Conservation (phyloP, 2,113 vertebrate genomes). For the Laticauda laticaudata region DNA sequence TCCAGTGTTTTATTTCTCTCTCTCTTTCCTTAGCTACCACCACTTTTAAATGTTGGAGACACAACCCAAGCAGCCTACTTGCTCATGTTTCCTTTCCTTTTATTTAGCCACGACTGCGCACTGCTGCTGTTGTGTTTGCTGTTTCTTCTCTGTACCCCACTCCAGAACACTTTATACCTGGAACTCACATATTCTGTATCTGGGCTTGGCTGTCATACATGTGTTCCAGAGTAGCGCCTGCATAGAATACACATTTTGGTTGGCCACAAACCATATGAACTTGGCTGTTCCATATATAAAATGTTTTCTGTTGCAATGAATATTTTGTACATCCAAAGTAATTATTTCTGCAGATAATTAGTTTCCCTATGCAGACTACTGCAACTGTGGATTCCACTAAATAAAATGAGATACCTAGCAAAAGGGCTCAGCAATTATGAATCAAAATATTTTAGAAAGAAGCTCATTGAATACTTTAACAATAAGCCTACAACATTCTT, state of each 20-base stretch:
- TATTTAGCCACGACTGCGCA: not conserved
- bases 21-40: not conserved
- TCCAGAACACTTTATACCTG: not conserved
- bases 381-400: not conserved
- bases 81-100: not conserved
- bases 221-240: not conserved
- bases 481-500: constrained; percentile 11
- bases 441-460: constrained; percentile 16
- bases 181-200: not conserved
- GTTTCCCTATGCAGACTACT: not conserved
- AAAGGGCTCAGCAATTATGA: not conserved
- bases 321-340: not conserved
- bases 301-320: not conserved
- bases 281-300: not conserved
- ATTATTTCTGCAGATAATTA: not conserved
- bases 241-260: not conserved
- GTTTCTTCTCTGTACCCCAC: not conserved
- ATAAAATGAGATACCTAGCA: not conserved
- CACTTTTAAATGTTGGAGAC: not conserved
- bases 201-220: not conserved
- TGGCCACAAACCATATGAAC: not conserved
- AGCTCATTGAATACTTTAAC: constrained; percentile 24
- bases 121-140: not conserved
- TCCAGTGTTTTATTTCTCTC: not conserved
- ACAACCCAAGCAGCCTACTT: not conserved